phyloP scores from a whole-genome alignment of 1,140 invertebrate genomes.

The Lasioglossum albipes region DNA sequence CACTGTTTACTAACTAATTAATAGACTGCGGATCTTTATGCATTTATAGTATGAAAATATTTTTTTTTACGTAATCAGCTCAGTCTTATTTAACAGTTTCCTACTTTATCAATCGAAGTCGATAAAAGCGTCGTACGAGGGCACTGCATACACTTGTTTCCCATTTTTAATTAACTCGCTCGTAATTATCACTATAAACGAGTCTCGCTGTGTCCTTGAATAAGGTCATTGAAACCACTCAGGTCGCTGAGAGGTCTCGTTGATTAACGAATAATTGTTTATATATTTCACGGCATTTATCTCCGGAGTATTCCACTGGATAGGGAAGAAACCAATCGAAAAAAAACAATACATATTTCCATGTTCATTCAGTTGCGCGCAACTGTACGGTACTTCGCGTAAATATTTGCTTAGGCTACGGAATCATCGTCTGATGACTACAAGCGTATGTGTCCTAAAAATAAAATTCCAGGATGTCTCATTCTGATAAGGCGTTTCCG shows the following conservation, averaged over 20 bases:
- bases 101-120: slow-evolving; percentile 11
- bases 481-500: slow-evolving; percentile 57
- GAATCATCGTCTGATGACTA: too few species aligned
- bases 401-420: background rate
- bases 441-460: slow-evolving; percentile 22
- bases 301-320: background rate
- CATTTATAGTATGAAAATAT: too few species aligned
- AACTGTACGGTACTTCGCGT: background rate
- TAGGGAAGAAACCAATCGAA: background rate
- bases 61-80: background rate
- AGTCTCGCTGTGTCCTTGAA: background rate
- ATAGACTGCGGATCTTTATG: too few species aligned
- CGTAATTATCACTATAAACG: too few species aligned
- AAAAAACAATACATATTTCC: background rate
- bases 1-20: too few species aligned
- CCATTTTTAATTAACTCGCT: background rate
- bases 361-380: background rate
- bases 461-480: slow-evolving; percentile 54
- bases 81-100: too few species aligned
- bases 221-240: background rate
- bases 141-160: background rate
- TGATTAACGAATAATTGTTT: slow-evolving; percentile 1
- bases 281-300: background rate
- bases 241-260: background rate
- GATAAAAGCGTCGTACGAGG: background rate